phyloP scores from a whole-genome alignment of 2,888 invertebrate species.

The Limenitis camilla region DNA sequence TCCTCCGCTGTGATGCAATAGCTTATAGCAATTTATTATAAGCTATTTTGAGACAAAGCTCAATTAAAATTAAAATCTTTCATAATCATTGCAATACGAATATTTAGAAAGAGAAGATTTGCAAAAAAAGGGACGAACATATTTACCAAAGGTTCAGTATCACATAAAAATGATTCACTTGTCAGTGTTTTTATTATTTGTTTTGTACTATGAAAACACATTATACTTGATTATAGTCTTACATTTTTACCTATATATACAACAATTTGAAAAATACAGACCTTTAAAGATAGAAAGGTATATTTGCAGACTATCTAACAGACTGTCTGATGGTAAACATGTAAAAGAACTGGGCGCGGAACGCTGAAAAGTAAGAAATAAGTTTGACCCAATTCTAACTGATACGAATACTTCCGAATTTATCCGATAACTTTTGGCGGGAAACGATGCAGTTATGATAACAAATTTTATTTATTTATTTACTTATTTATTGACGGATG shows the following conservation, averaged over 20 bases:
- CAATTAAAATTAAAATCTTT: slow-evolving; percentile 44
- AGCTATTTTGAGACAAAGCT: slow-evolving; percentile 65
- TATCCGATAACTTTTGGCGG: slow-evolving; percentile 17
- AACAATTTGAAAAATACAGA: no score
- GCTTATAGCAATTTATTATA: slow-evolving; percentile 62
- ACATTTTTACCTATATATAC: no score
- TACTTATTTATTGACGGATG: background rate
- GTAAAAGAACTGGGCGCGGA: background rate
- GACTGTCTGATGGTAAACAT: background rate
- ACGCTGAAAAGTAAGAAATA: background rate
- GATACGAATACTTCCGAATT: slow-evolving; percentile 5
- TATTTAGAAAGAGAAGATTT: no score
- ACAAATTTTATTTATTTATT: background rate
- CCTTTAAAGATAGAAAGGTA: no score
- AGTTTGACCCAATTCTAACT: background rate
- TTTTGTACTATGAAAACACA: no score
- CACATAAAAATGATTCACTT: no score
- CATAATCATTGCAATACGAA: slow-evolving; percentile 17
- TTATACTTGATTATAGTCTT: no score
- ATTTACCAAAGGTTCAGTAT: no score
- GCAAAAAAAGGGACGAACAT: no score
- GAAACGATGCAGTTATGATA: slow-evolving; percentile 8
- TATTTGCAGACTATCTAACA: no score
- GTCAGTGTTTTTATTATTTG: background rate
- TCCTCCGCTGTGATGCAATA: slow-evolving; percentile 73